phyloP scores from a whole-genome alignment of 2,888 invertebrate genomes.

The Drosophila aldrichi region DNA sequence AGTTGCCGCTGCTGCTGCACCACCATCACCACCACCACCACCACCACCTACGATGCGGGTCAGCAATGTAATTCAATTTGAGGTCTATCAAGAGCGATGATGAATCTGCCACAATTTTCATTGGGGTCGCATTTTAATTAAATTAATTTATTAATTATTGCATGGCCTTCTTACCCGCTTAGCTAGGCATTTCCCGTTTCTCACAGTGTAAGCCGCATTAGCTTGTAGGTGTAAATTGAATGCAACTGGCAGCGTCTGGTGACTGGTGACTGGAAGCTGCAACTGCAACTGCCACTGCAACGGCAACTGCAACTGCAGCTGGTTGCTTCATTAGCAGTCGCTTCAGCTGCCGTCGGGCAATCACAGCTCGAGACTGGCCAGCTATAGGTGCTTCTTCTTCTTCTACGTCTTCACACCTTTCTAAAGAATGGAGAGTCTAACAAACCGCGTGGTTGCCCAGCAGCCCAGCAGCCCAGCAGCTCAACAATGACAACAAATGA shows the following conservation, averaged over 20 bases:
- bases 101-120: constrained; percentile 23
- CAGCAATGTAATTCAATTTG: constrained; percentile 58
- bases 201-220: constrained; percentile 29
- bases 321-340: constrained; percentile 58
- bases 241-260: constrained; percentile 15
- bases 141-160: constrained; percentile 37
- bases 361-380: constrained; percentile 12
- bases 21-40: background rate
- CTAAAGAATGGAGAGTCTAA: constrained; percentile 25
- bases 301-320: constrained; percentile 4
- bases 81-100: constrained; percentile 29
- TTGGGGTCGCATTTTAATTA: constrained; percentile 48
- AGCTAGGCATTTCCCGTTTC: constrained; percentile 18
- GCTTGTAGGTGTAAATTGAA: constrained; percentile 61
- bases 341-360: constrained; percentile 28
- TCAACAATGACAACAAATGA: constrained; percentile 66
- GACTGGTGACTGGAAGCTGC: background rate
- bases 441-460: constrained; percentile 33
- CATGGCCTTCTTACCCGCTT: constrained; percentile 5
- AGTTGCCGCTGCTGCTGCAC: background rate
- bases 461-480: constrained; percentile 5
- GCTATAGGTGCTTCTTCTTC: background rate
- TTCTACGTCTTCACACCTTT: constrained; percentile 55
- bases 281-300: constrained; percentile 3
- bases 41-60: constrained; percentile 33